Evolutionary conservation across 1,140 invertebrate genomes (phyloP), one percentile per base, ranked within the genome.

Genomic region (Zaprionus taronus): DNA sequence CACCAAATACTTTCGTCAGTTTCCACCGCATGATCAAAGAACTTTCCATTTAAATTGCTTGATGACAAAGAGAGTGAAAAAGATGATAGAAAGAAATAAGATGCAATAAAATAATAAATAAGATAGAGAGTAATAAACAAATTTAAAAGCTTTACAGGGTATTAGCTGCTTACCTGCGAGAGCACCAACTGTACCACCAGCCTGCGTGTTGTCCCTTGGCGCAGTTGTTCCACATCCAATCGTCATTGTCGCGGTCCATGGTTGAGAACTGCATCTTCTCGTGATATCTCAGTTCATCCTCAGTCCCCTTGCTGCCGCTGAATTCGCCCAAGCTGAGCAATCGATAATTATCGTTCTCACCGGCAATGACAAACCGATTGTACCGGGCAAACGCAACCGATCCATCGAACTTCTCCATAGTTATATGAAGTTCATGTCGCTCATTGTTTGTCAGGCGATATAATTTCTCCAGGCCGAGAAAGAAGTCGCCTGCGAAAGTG

Each of bases 391-490:
- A 51, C 12, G 9, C 47, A 0, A 51, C 20, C 0, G 47, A 51
- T 14, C 47, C 47, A 24, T 62, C 15, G 41, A 14, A 24, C 2
- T 49, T 14, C 17, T 22, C 24, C 24, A 66, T 44, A 5, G 20
- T 26, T 17, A 66, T 44, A 11, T 28, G 20, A 0, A 66, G 64
- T 24, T 66, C 36, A 12, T 66, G 24, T 2, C 22, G 64, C 2
- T 56, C n/a, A 1, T 38, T 17, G 15, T n/a, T 66, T 2, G 64
- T 66, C 15, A 66, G 4, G 2, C 34, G 53, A 57, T 66, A 36
- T 2, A 66, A 20, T n/a, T 44, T 57, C 7, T 66, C 64, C n/a
- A 66, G 34, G 12, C 64, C 53, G 3, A 66, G 53, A 28, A 56
- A 66, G 17, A 66, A 66, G n/a, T 66, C 53, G 1, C 24, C 24